These are phyloP conservation scores for Thermophis baileyi DNA, from an alignment of 2,113 vertebrate species.

Conservation along the genomic window DNA sequence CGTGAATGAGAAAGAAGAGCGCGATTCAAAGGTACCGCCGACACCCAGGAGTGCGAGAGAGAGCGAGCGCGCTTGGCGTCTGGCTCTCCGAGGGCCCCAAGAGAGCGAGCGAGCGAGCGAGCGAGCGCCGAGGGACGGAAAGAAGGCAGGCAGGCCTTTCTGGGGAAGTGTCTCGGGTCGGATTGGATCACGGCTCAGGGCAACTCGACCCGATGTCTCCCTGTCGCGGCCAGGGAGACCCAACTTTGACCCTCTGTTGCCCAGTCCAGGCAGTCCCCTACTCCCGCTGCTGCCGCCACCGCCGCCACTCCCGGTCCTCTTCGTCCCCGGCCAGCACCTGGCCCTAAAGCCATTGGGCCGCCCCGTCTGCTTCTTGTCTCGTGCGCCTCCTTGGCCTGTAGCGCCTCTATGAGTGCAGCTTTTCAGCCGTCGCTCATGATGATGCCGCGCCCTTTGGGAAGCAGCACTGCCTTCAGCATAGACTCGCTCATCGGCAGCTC, in stretches of 20 bases:
- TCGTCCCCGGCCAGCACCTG: neutral
- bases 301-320: neutral
- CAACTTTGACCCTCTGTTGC: neutral
- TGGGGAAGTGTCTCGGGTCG: neutral
- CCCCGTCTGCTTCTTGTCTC: neutral
- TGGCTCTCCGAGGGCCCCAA: neutral
- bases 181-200: neutral
- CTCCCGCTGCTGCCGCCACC: neutral
- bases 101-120: too few relatives aligned
- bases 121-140: neutral
- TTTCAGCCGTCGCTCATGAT: constrained; percentile 86
- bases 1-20: constrained; percentile 84
- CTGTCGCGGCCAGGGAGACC: neutral
- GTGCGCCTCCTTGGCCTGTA: neutral
- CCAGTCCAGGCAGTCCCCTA: neutral
- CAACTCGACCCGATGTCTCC: neutral
- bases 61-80: neutral
- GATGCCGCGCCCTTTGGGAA: constrained; percentile 96
- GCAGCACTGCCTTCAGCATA: constrained; percentile 92
- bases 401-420: constrained; percentile 86
- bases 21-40: constrained; percentile 81
- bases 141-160: neutral
- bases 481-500: constrained; percentile 93
- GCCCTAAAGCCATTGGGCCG: neutral
- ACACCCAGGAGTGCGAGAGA: constrained; percentile 39